phyloP scores from a whole-genome alignment of 2,888 invertebrate genomes.

The Augiades crinisus region DNA sequence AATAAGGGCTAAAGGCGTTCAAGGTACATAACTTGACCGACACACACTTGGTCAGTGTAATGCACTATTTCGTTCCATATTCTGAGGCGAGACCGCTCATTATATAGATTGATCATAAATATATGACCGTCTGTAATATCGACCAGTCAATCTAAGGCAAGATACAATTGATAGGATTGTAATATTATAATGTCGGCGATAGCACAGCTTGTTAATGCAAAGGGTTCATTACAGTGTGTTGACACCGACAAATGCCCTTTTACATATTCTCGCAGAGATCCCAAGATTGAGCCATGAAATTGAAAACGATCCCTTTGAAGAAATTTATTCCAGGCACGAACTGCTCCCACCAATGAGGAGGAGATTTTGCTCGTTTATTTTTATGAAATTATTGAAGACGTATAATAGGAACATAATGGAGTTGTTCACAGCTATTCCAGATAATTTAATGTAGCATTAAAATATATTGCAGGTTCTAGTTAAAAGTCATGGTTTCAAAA shows the following conservation, averaged over 20 bases:
- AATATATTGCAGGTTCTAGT: no score
- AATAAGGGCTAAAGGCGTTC: no score
- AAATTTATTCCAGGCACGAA: constrained; percentile 80
- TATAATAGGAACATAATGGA: constrained; percentile 17
- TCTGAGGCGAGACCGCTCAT: no score
- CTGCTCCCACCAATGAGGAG: constrained; percentile 71
- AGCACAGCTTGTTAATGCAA: constrained; percentile 58
- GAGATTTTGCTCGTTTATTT: constrained; percentile 80
- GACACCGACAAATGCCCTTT: constrained; percentile 80
- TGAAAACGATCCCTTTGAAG: constrained; percentile 80
- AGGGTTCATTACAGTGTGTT: constrained; percentile 77
- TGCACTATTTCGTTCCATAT: no score
- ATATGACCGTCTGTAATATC: no score
- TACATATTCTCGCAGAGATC: constrained; percentile 78
- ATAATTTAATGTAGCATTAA: no score
- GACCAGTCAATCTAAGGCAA: neutral
- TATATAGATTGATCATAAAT: no score
- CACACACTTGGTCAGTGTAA: no score
- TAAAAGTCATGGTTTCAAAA: no score
- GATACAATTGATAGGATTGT: neutral
- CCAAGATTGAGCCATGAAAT: constrained; percentile 81
- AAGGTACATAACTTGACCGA: no score
- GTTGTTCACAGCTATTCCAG: constrained; percentile 3
- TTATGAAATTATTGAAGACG: constrained; percentile 76
- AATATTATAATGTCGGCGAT: constrained; percentile 4